Evolutionary conservation across 1,140 invertebrate genomes (phyloP), one percentile per base, ranked within the genome.

Genomic region (Sinella curviseta): DNA sequence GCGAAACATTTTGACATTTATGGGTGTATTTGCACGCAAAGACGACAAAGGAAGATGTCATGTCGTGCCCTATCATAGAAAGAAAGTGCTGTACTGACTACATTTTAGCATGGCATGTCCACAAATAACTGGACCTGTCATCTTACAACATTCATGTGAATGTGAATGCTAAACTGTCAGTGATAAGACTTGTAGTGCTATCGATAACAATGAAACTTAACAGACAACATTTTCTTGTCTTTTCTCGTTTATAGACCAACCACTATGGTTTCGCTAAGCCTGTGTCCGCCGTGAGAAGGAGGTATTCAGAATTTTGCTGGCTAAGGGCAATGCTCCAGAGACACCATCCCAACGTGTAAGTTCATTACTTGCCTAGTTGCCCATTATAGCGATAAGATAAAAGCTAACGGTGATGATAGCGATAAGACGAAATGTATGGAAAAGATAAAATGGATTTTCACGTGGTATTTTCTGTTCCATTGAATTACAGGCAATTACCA

Each of bases 321-420:
- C 77, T 84, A 17, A 48, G 73, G 30, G 70, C 77, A 14, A 82
- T 80, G 35, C 73, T 83, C 8, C 34, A 74, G 26, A 24, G 77
- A 33, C 82, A 83, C 77, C 80, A 83, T 70, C 80, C 82, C n/a
- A 80, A 83, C 48, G 81, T 82, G 80, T 82, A 81, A 60, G 81
- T 65, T 31, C 73, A 79, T n/a, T 30, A 34, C 34, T 17, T 77
- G 33, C 36, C 12, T 4, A 76, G 12, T 74, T 48, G 39, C 26
- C 73, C 33, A 74, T 28, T 48, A 48, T 48, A 48, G 39, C 39
- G 17, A 17, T 48, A 48, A 4, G 17, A 48, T 48, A 8, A 48
- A 4, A 48, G 17, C 17, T 48, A 48, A n/a, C n/a, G n/a, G n/a
- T n/a, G n/a, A n/a, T n/a, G n/a, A n/a, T n/a, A n/a, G n/a, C n/a